Evolutionary conservation across 2,888 invertebrate genomes (phyloP).

Genomic region (Desoria tigrina): DNA sequence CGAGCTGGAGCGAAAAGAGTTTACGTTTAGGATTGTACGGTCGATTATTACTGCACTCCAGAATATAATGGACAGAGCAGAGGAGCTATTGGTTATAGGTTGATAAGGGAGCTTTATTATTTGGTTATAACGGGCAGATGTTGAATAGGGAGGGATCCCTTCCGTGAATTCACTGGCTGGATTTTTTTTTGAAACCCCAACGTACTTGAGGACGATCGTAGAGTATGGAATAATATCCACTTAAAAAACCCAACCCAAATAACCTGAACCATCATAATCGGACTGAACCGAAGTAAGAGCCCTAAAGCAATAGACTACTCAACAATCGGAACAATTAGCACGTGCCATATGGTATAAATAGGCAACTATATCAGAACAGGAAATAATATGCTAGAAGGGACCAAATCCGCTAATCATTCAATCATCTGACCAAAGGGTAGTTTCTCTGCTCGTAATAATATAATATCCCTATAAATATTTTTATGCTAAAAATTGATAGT

Average conservation of each 20-base stretch:
- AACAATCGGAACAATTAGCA: slow-evolving; percentile 54
- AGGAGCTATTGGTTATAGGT: slow-evolving; percentile 8
- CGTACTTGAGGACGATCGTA: slow-evolving; percentile 2
- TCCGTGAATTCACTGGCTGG: not conserved
- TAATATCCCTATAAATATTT: not conserved
- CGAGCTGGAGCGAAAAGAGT: slow-evolving; percentile 12
- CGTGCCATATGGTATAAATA: slow-evolving; percentile 53
- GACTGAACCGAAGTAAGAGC: not conserved
- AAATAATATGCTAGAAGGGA: slow-evolving; percentile 38
- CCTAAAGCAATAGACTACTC: slow-evolving; percentile 19
- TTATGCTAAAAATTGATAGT: not conserved
- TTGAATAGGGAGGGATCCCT: slow-evolving; percentile 39
- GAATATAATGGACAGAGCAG: slow-evolving; percentile 4
- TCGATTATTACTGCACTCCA: slow-evolving; percentile 1
- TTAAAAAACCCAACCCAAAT: slow-evolving; percentile 38
- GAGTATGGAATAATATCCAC: slow-evolving; percentile 36
- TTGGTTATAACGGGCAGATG: slow-evolving; percentile 43
- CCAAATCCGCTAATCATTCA: slow-evolving; percentile 51
- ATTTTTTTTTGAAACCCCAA: not conserved
- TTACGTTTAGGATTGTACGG: slow-evolving; percentile 4
- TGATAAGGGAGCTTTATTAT: slow-evolving; percentile 4
- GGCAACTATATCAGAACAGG: slow-evolving; percentile 29
- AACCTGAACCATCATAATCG: slow-evolving; percentile 13
- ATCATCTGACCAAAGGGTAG: slow-evolving; percentile 29
- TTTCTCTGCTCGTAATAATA: not conserved